Conservation (phyloP, 1,140 invertebrate genomes). For the Caenorhabditis elegans region DNA sequence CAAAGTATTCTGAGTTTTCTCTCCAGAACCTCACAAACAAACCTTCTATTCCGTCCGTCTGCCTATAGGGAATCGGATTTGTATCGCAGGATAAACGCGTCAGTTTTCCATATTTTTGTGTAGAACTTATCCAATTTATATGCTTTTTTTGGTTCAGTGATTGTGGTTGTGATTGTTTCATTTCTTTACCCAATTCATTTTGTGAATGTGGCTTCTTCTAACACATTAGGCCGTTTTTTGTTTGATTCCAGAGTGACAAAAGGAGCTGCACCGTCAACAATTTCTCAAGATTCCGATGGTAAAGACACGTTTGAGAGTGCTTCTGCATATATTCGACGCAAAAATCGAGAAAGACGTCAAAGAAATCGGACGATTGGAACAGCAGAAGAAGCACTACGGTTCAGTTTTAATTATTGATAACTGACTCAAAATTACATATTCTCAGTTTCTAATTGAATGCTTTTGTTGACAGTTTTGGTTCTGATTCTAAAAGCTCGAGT, state of each 20-base stretch:
- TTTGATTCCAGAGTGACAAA: constrained; percentile 25
- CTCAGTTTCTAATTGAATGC: constrained; percentile 21
- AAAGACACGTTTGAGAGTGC: constrained; percentile 58
- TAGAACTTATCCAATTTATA: not conserved
- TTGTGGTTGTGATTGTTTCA: not conserved
- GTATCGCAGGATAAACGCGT: constrained; percentile 35
- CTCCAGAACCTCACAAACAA: constrained; percentile 29
- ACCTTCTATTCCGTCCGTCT: constrained; percentile 25
- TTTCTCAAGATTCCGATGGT: constrained; percentile 4
- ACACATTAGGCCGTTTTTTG: constrained; percentile 1
- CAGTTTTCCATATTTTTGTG: not conserved
- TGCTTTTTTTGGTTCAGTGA: constrained; percentile 2
- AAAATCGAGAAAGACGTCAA: constrained; percentile 61
- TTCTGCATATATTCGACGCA: constrained; percentile 61
- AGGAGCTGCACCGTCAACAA: not conserved
- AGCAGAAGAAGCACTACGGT: constrained; percentile 54
- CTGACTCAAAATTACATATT: not conserved
- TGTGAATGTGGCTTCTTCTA: constrained; percentile 26
- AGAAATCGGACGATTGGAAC: constrained; percentile 63
- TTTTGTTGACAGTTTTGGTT: not conserved
- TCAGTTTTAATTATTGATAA: constrained; percentile 11
- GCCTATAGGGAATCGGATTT: constrained; percentile 17
- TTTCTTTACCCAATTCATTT: not conserved
- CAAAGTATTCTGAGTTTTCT: not conserved
- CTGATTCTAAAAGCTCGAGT: constrained; percentile 30